phyloP scores from a whole-genome alignment of 2,797 vertebrate genomes.

The Micromesistius poutassou region DNA sequence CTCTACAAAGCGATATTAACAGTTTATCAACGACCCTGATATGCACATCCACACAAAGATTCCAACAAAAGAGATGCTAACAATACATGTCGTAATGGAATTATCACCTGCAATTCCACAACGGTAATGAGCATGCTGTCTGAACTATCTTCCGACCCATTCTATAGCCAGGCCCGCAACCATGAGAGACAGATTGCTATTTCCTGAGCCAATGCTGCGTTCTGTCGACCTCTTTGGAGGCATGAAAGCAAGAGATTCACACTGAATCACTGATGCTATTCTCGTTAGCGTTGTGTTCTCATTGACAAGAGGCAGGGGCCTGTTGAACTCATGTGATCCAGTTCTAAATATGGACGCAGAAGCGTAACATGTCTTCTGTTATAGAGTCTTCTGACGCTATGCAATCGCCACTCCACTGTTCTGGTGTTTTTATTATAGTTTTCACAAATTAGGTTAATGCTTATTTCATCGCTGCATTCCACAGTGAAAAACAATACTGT shows the following conservation, averaged over 20 bases:
- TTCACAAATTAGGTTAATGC: neutral
- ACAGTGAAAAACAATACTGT: neutral
- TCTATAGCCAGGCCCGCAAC: neutral
- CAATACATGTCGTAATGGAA: neutral
- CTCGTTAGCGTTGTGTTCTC: slow-evolving; percentile 25
- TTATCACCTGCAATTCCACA: neutral
- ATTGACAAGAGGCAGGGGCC: slow-evolving; percentile 34
- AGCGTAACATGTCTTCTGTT: neutral
- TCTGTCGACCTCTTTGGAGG: slow-evolving; percentile 25
- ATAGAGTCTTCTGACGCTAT: neutral
- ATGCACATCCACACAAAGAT: neutral
- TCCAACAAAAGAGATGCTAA: neutral
- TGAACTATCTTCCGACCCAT: neutral
- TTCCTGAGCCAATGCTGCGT: slow-evolving; percentile 15
- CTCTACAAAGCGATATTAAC: neutral
- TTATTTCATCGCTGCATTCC: neutral
- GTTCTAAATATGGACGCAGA: neutral
- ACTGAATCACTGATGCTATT: slow-evolving; percentile 28
- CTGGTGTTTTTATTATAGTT: neutral
- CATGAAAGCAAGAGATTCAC: slow-evolving; percentile 24
- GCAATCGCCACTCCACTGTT: neutral
- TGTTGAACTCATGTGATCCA: neutral
- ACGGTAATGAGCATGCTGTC: neutral
- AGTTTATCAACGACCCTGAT: neutral
- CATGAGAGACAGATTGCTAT: slow-evolving; percentile 21